phyloP scores from a whole-genome alignment of 2,888 invertebrate species.

The Nymphalis c-album region DNA sequence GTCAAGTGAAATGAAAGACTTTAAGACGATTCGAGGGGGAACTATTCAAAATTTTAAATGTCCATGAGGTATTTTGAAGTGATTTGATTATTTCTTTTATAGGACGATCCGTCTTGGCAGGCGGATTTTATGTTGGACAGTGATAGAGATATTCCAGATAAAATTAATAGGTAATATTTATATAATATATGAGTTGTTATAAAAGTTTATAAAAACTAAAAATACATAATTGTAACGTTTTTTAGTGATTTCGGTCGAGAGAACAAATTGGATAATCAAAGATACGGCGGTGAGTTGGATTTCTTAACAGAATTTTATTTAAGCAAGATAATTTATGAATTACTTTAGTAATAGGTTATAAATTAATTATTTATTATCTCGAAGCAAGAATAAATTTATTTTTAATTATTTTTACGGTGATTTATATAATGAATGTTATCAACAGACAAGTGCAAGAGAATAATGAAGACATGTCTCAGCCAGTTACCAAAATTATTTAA shows the following conservation, averaged over 20 bases:
- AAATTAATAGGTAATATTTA: conserved; percentile 51
- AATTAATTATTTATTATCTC: too few relatives aligned
- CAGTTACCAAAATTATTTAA: conserved; percentile 71
- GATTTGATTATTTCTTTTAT: conserved; percentile 25
- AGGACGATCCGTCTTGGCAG: conserved; percentile 75
- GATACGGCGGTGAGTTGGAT: conserved; percentile 64
- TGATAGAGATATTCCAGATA: conserved; percentile 57
- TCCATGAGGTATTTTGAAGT: too few relatives aligned
- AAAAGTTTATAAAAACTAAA: conserved; percentile 3
- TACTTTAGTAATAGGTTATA: too few relatives aligned
- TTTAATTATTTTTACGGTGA: conserved; percentile 1
- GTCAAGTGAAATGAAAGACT: too few relatives aligned
- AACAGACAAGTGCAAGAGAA: conserved; percentile 73
- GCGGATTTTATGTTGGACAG: conserved; percentile 71
- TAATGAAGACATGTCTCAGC: conserved; percentile 70
- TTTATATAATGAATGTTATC: conserved; percentile 29
- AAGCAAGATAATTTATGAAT: neutral
- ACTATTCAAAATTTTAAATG: too few relatives aligned
- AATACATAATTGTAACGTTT: conserved; percentile 23
- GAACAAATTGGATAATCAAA: conserved; percentile 61
- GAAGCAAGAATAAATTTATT: neutral
- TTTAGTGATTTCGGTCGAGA: conserved; percentile 66
- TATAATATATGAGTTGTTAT: conserved; percentile 7
- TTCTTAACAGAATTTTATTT: neutral
- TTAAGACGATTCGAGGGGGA: too few relatives aligned